Evolutionary conservation across 1,140 invertebrate species (phyloP), one percentile per base, ranked within the genome.

Genomic region (Neelides sp.): DNA sequence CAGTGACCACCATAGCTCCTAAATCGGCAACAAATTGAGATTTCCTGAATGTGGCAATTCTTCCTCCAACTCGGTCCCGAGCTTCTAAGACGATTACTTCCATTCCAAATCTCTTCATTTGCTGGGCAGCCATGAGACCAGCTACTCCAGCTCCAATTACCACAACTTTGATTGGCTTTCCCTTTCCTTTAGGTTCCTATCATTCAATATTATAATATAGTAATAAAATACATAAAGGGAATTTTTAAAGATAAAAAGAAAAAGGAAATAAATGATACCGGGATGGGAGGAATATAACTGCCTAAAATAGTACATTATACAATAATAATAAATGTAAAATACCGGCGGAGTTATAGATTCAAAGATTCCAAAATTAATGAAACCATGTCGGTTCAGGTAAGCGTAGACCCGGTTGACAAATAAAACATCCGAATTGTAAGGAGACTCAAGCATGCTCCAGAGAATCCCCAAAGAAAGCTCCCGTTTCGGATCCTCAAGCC

Each of bases 361-460:
- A 66, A 91, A 98, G 20, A 97, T 81, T 1, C 95, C 95, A 77
- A 93, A 98, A 71, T 99, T 99, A 41, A 99, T 96, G 62, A 89
- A 94, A 5, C 94, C 92, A 71, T 97, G 89, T 50, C 95, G 75
- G 64, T 98, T 88, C 7, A 99, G 71, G 68, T 90, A 98, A 1
- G 85, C 81, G 72, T 93, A 89, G 43, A 93, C 78, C 59, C 92
- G 74, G 62, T 79, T 75, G 3, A 95, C 76, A 1, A 98, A 67
- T 5, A 78, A 75, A 22, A 77, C 77, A 71, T 97, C 89, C 68
- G 85, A 91, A 66, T 95, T 93, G 62, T 89, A 97, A 1, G 89
- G 88, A 13, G 83, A 71, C 68, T 94, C 90, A 63, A 97, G 79
- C 62, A 81, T 78, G 19, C 81, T 75, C 12, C 94, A 66, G 24